Evolutionary conservation across 2,113 vertebrate species (phyloP), one percentile per base, ranked within the genome.

Genomic region (Coracopsis vasa): DNA sequence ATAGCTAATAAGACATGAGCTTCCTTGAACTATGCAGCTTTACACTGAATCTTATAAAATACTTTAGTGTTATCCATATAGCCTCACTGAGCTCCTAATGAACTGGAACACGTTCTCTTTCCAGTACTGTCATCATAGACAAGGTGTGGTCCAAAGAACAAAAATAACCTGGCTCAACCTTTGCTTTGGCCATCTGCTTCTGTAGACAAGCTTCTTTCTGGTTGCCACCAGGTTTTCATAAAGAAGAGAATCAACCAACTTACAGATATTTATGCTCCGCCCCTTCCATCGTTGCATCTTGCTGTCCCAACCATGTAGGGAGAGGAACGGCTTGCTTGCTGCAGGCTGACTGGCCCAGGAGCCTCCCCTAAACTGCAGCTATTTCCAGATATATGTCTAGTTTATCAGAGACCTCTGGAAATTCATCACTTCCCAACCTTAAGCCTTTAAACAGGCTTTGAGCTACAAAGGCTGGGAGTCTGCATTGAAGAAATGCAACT

Each of bases 21-120:
- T 90, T 73, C 71, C 64, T 95, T 91, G 73, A 95, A 95, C 93
- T 75, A 53, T 33, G 62, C 80, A 92, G 92, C 39, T 92, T 89
- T 88, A 86, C 69, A 60, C 67, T 93, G 87, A 82, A 92, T 94
- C 73, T 93, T 97, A 78, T 33, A 88, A 92, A 97, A 95, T 31
- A 94, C n/a, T 86, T 85, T 85, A 92, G 53, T 80, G 82, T 90
- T 93, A 91, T 42, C 82, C 87, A 54, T 31, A 28, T 0, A 92
- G 80, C 74, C 80, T 89, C 92, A 96, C 67, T 70, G 66, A 86
- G 80, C 56, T 88, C 77, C 80, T 94, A 95, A 96, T 91, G 86
- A 86, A 42, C 91, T 83, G 87, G 92, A 95, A 72, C 92, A 93
- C 65, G 48, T 81, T 90, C 78, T 88, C 85, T 51, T 67, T 84